Conservation (phyloP, 37 sponge, comb jelly and placozoan genomes). For the Ianthella basta region DNA sequence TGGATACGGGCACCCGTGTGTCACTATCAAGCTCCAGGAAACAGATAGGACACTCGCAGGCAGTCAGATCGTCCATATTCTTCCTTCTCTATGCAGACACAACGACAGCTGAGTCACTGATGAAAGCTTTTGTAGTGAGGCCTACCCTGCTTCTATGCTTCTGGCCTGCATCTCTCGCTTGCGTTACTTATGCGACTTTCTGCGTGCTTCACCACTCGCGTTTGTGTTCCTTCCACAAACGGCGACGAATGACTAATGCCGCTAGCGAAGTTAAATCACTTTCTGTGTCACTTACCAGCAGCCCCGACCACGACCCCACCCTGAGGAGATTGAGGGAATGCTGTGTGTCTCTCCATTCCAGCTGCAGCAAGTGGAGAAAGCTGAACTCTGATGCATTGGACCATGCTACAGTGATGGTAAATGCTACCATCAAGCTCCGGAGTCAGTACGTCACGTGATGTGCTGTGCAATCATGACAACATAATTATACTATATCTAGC, state of each 20-base stretch:
- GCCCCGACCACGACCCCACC: not conserved
- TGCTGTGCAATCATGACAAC: too few species aligned
- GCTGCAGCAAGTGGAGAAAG: not conserved
- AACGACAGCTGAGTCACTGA: not conserved
- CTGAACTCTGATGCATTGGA: not conserved
- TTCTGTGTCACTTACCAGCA: not conserved
- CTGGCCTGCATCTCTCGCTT: too few species aligned
- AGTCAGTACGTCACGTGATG: too few species aligned
- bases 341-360: slow-evolving; percentile 5
- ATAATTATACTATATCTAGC: too few species aligned
- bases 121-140: not conserved
- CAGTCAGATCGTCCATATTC: slow-evolving; percentile 30
- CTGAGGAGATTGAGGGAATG: not conserved
- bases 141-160: too few species aligned
- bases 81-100: not conserved
- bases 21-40: slow-evolving; percentile 42
- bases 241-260: too few species aligned
- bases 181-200: not conserved
- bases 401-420: not conserved
- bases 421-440: not conserved
- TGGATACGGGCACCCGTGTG: slow-evolving; percentile 55
- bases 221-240: not conserved
- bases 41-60: slow-evolving; percentile 88
- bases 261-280: not conserved
- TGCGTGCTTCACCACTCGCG: not conserved